Evolutionary conservation across 2,888 invertebrate genomes (phyloP).

Genomic region (Sceliomorpha sp.): DNA sequence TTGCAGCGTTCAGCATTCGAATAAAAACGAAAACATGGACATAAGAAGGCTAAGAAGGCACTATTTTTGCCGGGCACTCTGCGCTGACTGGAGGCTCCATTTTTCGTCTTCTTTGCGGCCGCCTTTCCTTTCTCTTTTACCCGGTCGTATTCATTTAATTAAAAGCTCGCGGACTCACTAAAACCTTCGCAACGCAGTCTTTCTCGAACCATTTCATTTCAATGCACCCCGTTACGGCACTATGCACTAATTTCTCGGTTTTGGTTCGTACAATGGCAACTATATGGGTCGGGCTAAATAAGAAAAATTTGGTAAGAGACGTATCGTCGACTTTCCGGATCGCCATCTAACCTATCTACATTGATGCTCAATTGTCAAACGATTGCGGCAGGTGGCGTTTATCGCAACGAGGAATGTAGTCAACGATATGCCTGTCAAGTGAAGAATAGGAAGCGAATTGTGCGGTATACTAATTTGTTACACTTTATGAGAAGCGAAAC

Average conservation of each 20-base stretch:
- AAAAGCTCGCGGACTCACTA: constrained; percentile 47
- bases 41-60: constrained; percentile 52
- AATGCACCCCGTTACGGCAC: constrained; percentile 22
- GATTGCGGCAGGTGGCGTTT: no score
- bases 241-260: constrained; percentile 32
- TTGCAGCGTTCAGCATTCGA: constrained; percentile 18
- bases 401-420: no score
- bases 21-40: constrained; percentile 30
- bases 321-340: no score
- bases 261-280: constrained; percentile 18
- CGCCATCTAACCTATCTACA: no score
- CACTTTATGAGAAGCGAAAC: no score
- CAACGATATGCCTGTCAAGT: no score
- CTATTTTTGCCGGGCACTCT: constrained; percentile 24
- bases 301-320: no score
- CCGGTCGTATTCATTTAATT: constrained; percentile 43
- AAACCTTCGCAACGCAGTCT: constrained; percentile 31
- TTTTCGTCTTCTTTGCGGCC: constrained; percentile 44
- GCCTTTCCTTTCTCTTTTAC: constrained; percentile 35
- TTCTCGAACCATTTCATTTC: constrained; percentile 33
- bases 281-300: constrained; percentile 9
- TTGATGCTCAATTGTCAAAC: no score
- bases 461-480: no score
- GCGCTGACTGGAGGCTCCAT: constrained; percentile 17
- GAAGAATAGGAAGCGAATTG: no score